Percentiles rank a stretch among this genome's conserved stretches.
Conservation (phyloP, 1,140 invertebrate species). For the Drosophila pandora region DNA sequence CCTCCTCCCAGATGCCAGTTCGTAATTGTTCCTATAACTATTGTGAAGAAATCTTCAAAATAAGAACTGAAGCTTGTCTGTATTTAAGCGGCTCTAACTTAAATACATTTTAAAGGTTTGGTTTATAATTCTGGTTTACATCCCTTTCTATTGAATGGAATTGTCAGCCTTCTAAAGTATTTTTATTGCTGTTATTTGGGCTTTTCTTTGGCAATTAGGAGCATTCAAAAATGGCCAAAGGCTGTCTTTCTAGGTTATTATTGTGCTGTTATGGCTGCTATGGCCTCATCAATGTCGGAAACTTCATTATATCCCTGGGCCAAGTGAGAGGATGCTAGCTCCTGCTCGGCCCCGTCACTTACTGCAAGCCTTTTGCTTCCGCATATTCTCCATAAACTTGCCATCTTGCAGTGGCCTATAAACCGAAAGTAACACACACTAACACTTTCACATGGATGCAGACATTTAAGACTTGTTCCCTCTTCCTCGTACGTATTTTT, state of each 20-base stretch:
- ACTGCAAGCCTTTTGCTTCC: conserved; percentile 26
- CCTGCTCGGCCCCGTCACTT: too few species aligned
- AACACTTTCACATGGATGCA: conserved; percentile 23
- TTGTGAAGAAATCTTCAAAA: too few species aligned
- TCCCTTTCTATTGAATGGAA: conserved; percentile 5
- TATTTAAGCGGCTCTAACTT: neutral
- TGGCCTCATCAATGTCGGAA: conserved; percentile 48
- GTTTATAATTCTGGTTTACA: neutral
- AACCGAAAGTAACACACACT: conserved; percentile 67
- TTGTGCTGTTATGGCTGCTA: conserved; percentile 38
- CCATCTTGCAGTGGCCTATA: conserved; percentile 74
- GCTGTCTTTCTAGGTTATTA: conserved; percentile 34
- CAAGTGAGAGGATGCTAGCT: conserved; percentile 9
- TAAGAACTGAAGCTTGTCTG: too few species aligned
- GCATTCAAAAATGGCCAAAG: conserved; percentile 42
- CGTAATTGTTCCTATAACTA: too few species aligned
- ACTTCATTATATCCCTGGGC: conserved; percentile 40
- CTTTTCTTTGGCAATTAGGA: conserved; percentile 66
- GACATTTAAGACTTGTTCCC: conserved; percentile 50
- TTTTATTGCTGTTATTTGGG: conserved; percentile 19
- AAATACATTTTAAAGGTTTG: neutral
- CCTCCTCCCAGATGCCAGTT: conserved; percentile 10
- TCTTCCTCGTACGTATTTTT: conserved; percentile 10
- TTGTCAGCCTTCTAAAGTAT: conserved; percentile 5
- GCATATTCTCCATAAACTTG: conserved; percentile 68